phyloP scores from a whole-genome alignment of 2,888 invertebrate species.

The Morpho achilles region DNA sequence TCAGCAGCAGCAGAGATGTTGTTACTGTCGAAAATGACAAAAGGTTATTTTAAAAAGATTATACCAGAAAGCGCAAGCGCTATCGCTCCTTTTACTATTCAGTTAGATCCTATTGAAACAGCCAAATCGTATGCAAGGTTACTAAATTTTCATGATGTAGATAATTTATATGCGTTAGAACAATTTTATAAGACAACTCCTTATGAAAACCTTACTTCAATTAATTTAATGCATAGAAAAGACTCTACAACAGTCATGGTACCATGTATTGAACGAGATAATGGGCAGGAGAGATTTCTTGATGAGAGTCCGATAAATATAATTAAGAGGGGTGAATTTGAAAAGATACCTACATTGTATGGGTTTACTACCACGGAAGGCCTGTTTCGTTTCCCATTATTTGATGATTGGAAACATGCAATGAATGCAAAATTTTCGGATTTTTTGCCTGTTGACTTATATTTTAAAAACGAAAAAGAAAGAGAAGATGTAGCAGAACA shows the following conservation, averaged over 20 bases:
- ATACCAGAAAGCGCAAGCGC: conserved; percentile 48
- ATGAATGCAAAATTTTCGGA: conserved; percentile 52
- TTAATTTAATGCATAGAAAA: conserved; percentile 19
- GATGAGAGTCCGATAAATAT: conserved; percentile 41
- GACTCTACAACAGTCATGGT: conserved; percentile 32
- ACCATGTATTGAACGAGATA: conserved; percentile 41
- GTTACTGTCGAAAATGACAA: conserved; percentile 42
- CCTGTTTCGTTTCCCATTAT: conserved; percentile 28
- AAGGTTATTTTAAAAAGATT: conserved; percentile 48
- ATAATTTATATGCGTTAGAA: conserved; percentile 43
- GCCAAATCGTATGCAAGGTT: conserved; percentile 43
- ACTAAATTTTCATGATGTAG: conserved; percentile 37
- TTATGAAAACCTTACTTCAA: conserved; percentile 33
- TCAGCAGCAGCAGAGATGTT: conserved; percentile 45
- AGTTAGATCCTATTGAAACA: conserved; percentile 43
- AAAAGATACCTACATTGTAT: conserved; percentile 42
- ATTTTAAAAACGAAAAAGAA: conserved; percentile 38
- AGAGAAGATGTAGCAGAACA: conserved; percentile 35
- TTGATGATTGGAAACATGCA: conserved; percentile 36
- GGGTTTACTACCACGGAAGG: conserved; percentile 47
- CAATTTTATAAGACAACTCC: conserved; percentile 45
- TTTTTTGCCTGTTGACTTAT: conserved; percentile 45
- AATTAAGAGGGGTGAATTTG: conserved; percentile 39
- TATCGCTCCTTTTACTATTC: conserved; percentile 37
- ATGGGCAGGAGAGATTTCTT: conserved; percentile 38